Evolutionary conservation across 2,113 vertebrate genomes (phyloP), one percentile per base, ranked within the genome.

Genomic region (Perca schrenkii): DNA sequence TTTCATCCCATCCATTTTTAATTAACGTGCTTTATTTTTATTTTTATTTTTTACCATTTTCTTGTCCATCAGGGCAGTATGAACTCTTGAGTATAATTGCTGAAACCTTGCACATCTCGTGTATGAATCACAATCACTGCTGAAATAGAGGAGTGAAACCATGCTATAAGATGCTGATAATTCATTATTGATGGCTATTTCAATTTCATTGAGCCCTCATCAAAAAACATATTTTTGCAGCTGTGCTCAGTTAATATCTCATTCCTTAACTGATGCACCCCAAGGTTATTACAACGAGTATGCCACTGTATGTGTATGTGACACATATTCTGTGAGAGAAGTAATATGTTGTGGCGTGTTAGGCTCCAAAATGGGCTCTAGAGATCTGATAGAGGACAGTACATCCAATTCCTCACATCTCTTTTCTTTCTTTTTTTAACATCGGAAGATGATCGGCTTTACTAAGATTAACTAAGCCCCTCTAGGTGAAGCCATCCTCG

Each of bases 201-300:
- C 73, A 71, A 6, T 83, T 86, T 79, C 53, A 63, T 25, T 60
- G 61, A 52, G n/a, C 47, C 22, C 47, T 85, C 46, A 80, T 80
- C 62, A 86, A 82, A 87, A 79, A 84, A 71, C 28, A 79, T 34
- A 7, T 49, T n/a, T 14, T 79, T 43, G 14, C 47, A 54, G 53
- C 40, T 16, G 2, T 17, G 77, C 58, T 74, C 64, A 14, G 15
- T 73, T 87, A 40, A 88, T 60, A 66, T 86, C 56, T 85, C 25
- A 84, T 15, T 86, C 22, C 60, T 57, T 62, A 34, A 63, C 58
- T 77, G 60, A 58, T 68, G 34, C n/a, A 34, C 19, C 52, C 56
- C 77, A 80, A 90, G 86, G 64, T 88, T 86, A 31, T 86, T 76
- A 74, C 34, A 75, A 61, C 77, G 52, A 73, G 77, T 19, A 13